A percentile compares a stretch with the other conserved stretches of the same genome.
Conservation (phyloP, 1,140 invertebrate genomes). For the Drosophila miranda region DNA sequence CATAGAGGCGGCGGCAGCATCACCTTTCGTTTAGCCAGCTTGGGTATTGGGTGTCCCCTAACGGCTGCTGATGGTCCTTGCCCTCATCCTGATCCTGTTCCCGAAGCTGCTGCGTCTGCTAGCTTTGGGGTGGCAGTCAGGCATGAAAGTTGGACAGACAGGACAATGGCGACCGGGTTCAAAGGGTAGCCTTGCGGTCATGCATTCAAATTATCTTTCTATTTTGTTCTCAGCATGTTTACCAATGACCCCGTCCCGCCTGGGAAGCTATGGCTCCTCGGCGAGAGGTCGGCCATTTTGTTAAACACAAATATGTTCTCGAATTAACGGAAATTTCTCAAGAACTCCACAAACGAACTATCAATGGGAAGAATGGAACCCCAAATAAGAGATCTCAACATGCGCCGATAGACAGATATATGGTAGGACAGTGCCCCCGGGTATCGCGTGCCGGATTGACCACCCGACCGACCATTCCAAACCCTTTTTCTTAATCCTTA, state of each 20-base stretch:
- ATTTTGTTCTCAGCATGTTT: slow-evolving; percentile 49
- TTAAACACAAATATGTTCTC: slow-evolving; percentile 57
- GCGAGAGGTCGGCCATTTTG: slow-evolving; percentile 72
- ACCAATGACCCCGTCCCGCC: slow-evolving; percentile 24
- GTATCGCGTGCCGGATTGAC: slow-evolving; percentile 54
- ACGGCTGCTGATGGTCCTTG: slow-evolving; percentile 23
- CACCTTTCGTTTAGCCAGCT: background rate
- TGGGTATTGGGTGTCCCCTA: slow-evolving; percentile 46
- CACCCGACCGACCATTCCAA: slow-evolving; percentile 39
- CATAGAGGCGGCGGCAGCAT: slow-evolving; percentile 44
- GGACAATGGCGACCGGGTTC: slow-evolving; percentile 65
- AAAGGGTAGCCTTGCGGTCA: slow-evolving; percentile 72
- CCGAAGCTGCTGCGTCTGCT: slow-evolving; percentile 15
- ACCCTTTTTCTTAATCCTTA: slow-evolving; percentile 29
- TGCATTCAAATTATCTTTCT: slow-evolving; percentile 74
- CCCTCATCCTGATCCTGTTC: slow-evolving; percentile 31
- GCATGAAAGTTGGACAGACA: slow-evolving; percentile 35
- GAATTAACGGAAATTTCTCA: slow-evolving; percentile 78
- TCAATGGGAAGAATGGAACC: slow-evolving; percentile 7
- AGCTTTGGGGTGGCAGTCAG: slow-evolving; percentile 45
- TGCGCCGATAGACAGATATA: background rate
- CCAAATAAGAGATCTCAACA: background rate
- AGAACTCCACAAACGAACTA: slow-evolving; percentile 20
- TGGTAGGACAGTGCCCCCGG: background rate
- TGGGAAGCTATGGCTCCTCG: slow-evolving; percentile 30